Base-by-base conservation (phyloP, 1,140 invertebrate genomes). In the Lanistes nyassanus region DNA sequence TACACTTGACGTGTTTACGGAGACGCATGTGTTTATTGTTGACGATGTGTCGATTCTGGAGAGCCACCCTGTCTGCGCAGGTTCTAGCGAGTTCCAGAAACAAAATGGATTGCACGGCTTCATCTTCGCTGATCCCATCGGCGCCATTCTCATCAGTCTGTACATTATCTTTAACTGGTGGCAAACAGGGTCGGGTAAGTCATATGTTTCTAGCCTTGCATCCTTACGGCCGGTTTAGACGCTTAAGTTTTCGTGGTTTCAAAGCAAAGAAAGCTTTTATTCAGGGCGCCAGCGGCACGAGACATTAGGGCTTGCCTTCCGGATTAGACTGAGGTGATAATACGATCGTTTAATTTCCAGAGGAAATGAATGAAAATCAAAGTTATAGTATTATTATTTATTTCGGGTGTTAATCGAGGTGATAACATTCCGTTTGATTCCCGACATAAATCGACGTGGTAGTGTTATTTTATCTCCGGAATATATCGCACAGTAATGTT, bases 81-180 rank as follows among this genome's bases (percentile, higher is more conserved):
- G 83, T 29, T 84, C 83, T 29, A 51, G 53, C 16, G 76, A 83
- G 69, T 76, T 84, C 37, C 74, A 69, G n/a, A 16, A 77, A 11
- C 29, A 71, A 73, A 68, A 70, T 6, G 37, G 72, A 5, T 51
- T 72, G 16, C 3, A n/a, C 3, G 73, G 68, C 16, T 75, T 84
- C 13, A 51, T 70, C 26, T 90, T 88, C 81, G 79, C 87, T 13
- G 90, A 90, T 79, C 90, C 90, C 11, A 77, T 84, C 31, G 90
- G 90, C 5, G 90, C 90, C 39, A 90, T 90, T 23, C 31, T 88
- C 1, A 88, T 89, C 36, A 84, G 80, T 29, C 55, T 86, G 9
- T 90, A 89, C 78, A 88, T 90, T 51, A 76, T 83, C 23, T 56
- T 80, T 55, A 87, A 80, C 66, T 88, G 87, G 87, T 85, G 79